These are phyloP conservation scores for Pangasianodon hypophthalmus DNA, from an alignment of 2,113 vertebrate genomes.

Conservation along the genomic window DNA sequence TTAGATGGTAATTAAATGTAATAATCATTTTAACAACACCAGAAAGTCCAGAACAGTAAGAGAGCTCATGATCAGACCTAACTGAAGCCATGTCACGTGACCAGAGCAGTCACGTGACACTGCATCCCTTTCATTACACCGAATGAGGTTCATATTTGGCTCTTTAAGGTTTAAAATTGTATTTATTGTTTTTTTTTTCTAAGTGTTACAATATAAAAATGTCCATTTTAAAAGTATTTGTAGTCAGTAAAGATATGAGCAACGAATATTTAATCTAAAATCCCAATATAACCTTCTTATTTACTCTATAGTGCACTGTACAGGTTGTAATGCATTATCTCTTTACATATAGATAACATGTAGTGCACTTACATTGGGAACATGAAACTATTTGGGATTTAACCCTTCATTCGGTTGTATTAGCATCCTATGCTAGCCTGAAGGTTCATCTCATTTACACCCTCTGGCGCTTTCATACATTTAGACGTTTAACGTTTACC, in stretches of 20 bases:
- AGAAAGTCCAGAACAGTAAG: neutral
- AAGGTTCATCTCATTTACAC: too few relatives aligned
- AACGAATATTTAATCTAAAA: neutral
- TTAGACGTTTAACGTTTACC: neutral
- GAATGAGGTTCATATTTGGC: neutral
- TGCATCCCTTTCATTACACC: neutral
- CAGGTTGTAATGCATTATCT: neutral
- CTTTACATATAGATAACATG: neutral
- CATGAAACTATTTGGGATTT: neutral
- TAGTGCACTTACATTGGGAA: neutral
- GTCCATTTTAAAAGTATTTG: neutral
- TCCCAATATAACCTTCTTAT: neutral
- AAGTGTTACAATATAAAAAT: neutral
- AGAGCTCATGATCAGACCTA: neutral
- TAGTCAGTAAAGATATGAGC: neutral
- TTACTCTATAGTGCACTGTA: neutral
- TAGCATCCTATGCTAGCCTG: slow-evolving; percentile 14
- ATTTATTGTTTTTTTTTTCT: neutral
- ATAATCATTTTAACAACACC: neutral
- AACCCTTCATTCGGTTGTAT: neutral
- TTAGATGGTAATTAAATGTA: neutral
- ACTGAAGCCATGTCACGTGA: neutral
- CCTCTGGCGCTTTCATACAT: neutral
- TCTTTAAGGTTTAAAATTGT: neutral
- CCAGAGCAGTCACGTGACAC: neutral